These are phyloP conservation scores for Darevskia mixta DNA, from an alignment of 2,797 vertebrate species.

Conservation along the genomic window DNA sequence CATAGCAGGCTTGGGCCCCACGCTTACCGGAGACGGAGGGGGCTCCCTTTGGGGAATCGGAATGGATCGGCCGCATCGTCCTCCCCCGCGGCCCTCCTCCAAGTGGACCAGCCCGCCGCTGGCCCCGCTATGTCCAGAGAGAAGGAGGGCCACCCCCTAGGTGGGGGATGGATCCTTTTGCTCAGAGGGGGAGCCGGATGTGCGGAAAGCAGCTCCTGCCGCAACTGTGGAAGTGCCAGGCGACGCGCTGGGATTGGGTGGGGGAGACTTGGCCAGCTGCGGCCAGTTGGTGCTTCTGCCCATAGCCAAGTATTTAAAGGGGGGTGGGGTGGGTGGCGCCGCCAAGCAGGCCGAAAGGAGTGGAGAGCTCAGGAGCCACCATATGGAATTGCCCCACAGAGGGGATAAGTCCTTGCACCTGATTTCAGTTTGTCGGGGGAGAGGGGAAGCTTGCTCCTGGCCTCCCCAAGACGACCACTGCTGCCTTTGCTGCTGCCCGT, in stretches of 20 bases:
- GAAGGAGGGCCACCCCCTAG: neutral
- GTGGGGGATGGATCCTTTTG: neutral
- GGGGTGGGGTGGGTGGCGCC: neutral
- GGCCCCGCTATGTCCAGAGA: neutral
- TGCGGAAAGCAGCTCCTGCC: neutral
- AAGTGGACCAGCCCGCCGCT: neutral
- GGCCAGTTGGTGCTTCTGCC: neutral
- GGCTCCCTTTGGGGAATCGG: neutral
- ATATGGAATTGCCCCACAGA: neutral
- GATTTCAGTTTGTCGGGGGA: neutral
- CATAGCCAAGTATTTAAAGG: neutral
- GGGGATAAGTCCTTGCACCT: neutral
- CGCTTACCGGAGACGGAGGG: neutral
- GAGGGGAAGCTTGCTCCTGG: neutral
- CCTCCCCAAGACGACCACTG: neutral
- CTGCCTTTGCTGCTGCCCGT: neutral
- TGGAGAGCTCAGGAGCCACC: neutral
- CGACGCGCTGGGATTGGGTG: neutral
- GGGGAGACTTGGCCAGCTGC: neutral
- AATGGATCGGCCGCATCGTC: neutral
- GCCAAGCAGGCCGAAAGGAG: neutral
- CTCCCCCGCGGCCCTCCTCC: neutral
- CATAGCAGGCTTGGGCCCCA: conserved; percentile 73
- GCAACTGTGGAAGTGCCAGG: neutral
- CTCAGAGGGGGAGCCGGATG: neutral